Percentiles rank a stretch among this genome's conserved stretches.
Evolutionary conservation across 2,888 invertebrate species (phyloP).

Genomic region (Andrena flavipes): DNA sequence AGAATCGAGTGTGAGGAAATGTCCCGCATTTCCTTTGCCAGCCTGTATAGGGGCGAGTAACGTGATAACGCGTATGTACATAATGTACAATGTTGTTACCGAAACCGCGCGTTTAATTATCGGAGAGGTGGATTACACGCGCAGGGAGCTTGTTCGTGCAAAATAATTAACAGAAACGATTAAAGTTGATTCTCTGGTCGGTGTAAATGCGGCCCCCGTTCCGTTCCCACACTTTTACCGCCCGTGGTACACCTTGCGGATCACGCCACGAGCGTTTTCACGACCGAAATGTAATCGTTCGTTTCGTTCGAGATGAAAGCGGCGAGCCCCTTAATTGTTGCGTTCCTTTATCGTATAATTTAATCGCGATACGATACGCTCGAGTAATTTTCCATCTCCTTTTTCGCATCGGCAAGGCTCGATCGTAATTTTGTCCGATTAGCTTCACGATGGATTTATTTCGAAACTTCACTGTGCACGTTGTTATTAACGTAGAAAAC

Average conservation of each 20-base stretch:
- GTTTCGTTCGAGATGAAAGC: conserved; percentile 6
- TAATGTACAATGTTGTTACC: too few species aligned
- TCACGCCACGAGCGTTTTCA: conserved; percentile 6
- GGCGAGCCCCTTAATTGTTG: neutral
- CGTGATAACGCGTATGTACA: too few species aligned
- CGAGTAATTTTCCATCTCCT: neutral
- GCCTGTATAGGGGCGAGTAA: too few species aligned
- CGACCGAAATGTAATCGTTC: conserved; percentile 2
- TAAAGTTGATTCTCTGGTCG: conserved; percentile 1
- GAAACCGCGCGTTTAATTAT: conserved; percentile 5
- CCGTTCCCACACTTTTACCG: conserved; percentile 37
- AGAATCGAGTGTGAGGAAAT: too few species aligned
- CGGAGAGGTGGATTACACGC: neutral
- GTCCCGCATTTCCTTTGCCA: too few species aligned
- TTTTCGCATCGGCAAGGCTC: neutral
- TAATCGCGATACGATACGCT: neutral
- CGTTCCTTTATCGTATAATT: conserved; percentile 3
- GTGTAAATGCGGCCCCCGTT: conserved; percentile 3
- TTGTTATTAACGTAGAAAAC: conserved; percentile 5
- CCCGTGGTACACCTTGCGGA: neutral
- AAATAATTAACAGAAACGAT: conserved; percentile 23
- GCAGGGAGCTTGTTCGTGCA: neutral
- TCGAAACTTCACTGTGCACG: neutral
- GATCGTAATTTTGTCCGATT: neutral
- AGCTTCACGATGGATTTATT: neutral